Percentiles rank a stretch among this genome's conserved stretches.
Evolutionary conservation across 1,140 invertebrate genomes (phyloP).

Genomic region (Charaxes varanes): DNA sequence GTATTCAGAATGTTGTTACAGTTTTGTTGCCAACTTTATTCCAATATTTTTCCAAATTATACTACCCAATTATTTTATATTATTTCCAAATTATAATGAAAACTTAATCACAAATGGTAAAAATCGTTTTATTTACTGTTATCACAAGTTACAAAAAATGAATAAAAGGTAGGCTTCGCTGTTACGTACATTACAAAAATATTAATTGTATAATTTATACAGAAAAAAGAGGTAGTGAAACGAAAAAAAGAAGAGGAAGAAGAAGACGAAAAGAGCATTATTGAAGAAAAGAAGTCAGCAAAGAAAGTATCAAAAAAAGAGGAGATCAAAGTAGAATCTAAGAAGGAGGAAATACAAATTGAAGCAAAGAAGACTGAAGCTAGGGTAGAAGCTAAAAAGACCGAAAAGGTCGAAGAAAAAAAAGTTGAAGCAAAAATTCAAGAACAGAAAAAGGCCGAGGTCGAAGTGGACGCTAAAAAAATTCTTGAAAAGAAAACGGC

Average conservation of each 20-base stretch:
- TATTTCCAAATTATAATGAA: too few relatives aligned
- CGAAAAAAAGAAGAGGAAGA: constrained; percentile 23
- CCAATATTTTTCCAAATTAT: too few relatives aligned
- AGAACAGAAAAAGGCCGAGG: constrained; percentile 62
- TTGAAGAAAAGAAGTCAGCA: constrained; percentile 61
- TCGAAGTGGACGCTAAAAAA: constrained; percentile 68
- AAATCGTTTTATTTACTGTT: too few relatives aligned
- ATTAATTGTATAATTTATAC: neutral
- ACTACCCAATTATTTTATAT: too few relatives aligned
- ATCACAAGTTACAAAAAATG: too few relatives aligned
- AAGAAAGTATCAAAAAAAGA: constrained; percentile 59
- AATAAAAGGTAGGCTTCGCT: too few relatives aligned
- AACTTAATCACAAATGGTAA: too few relatives aligned
- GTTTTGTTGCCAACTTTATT: too few relatives aligned
- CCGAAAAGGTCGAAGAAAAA: constrained; percentile 53
- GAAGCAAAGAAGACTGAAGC: constrained; percentile 64
- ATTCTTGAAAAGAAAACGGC: constrained; percentile 71
- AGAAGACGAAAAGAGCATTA: constrained; percentile 33
- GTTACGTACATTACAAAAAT: too few relatives aligned
- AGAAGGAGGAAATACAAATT: constrained; percentile 55
- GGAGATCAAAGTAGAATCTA: constrained; percentile 18
- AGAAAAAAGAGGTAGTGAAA: constrained; percentile 8
- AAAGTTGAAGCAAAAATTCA: constrained; percentile 44
- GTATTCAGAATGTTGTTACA: too few relatives aligned
- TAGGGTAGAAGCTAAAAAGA: constrained; percentile 49